Evolutionary conservation across 2,113 vertebrate species (phyloP).

Genomic region (Mungos mungo): DNA sequence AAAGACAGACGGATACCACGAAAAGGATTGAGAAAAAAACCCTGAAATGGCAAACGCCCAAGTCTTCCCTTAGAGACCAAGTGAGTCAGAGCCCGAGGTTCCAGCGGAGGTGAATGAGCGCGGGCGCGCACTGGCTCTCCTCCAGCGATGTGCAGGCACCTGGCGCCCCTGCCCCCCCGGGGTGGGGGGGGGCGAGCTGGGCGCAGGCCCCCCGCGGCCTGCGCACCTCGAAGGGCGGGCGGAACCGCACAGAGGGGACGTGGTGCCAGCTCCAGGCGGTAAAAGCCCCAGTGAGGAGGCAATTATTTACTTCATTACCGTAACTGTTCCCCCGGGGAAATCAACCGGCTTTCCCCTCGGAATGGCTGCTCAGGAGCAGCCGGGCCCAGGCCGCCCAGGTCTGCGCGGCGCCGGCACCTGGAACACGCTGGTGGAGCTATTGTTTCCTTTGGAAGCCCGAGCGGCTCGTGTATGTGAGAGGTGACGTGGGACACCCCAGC

Average conservation of each 20-base stretch:
- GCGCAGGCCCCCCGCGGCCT: neutral
- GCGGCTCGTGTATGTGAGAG: constrained; percentile 9
- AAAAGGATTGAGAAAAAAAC: constrained; percentile 6
- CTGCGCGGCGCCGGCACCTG: constrained; percentile 22
- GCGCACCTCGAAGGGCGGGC: constrained; percentile 15
- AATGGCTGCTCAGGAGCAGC: constrained; percentile 64
- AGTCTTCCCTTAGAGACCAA: constrained; percentile 57
- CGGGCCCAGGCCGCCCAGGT: neutral
- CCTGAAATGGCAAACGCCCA: constrained; percentile 23
- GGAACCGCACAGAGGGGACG: neutral
- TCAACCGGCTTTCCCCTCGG: constrained; percentile 39
- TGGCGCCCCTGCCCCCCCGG: neutral
- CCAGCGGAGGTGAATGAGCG: constrained; percentile 60
- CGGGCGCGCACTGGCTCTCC: neutral
- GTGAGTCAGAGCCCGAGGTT: constrained; percentile 42
- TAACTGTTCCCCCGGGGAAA: constrained; percentile 57
- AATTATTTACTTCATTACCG: constrained; percentile 73
- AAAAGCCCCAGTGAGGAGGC: constrained; percentile 64
- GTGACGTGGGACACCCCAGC: constrained; percentile 7
- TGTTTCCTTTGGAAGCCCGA: constrained; percentile 50
- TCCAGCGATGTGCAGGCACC: neutral
- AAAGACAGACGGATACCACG: constrained; percentile 34
- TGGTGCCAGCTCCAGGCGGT: constrained; percentile 41
- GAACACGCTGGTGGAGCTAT: neutral
- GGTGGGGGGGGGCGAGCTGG: neutral